Conservation (phyloP, 2,113 vertebrate species). For the Gasterosteus nipponicus region DNA sequence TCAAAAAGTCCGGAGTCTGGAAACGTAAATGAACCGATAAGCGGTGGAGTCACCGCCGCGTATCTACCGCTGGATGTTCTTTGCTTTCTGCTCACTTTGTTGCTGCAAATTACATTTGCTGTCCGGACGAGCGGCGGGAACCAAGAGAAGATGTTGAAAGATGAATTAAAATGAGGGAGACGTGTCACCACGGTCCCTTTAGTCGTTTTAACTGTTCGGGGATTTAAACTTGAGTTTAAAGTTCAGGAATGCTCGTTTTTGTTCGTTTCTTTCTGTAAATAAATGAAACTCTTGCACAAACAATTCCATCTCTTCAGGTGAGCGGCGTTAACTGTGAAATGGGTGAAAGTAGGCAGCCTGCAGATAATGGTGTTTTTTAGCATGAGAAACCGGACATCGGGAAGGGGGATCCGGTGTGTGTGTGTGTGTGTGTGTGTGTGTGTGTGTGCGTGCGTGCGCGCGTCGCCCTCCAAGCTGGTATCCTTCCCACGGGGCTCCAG, state of each 20-base stretch:
- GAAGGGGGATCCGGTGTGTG: slow-evolving; percentile 20
- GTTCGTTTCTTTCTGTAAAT: neutral
- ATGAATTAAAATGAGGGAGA: neutral
- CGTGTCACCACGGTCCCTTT: neutral
- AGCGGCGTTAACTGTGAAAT: neutral
- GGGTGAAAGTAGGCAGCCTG: neutral
- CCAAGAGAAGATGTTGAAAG: neutral
- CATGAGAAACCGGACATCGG: slow-evolving; percentile 49
- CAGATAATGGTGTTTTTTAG: neutral
- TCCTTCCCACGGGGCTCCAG: slow-evolving; percentile 73
- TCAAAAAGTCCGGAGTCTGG: slow-evolving; percentile 12
- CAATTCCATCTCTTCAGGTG: neutral
- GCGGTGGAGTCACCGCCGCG: too few species aligned
- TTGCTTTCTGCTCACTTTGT: slow-evolving; percentile 56
- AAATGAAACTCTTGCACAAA: neutral
- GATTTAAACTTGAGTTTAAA: slow-evolving; percentile 6
- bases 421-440: slow-evolving; percentile 46
- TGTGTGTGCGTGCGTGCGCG: slow-evolving; percentile 4
- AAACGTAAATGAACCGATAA: neutral
- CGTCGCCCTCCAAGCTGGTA: slow-evolving; percentile 69
- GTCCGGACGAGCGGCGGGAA: neutral
- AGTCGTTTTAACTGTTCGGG: neutral
- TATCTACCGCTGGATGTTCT: slow-evolving; percentile 3
- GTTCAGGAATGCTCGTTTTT: slow-evolving; percentile 10
- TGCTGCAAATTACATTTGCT: slow-evolving; percentile 41